Evolutionary conservation across 2,888 invertebrate species (phyloP).

Genomic region (Leptarthrus brevirostris): DNA sequence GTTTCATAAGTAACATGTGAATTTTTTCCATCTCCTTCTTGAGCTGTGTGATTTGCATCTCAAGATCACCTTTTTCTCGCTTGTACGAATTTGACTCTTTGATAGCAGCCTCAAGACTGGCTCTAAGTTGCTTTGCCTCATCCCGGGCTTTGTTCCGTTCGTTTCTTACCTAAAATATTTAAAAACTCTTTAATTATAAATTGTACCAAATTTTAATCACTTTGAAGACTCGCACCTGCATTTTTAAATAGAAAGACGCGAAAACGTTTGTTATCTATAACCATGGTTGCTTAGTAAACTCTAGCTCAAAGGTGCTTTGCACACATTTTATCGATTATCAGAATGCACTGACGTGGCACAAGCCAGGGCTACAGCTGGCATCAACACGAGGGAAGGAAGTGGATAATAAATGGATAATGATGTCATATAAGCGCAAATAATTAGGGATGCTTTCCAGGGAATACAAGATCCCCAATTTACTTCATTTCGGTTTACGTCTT

Average conservation of each 20-base stretch:
- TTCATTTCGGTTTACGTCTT: no score
- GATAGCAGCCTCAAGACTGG: conserved; percentile 80
- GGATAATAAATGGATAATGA: no score
- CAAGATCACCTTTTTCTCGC: conserved; percentile 82
- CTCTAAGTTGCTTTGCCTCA: conserved; percentile 84
- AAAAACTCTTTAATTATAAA: neutral
- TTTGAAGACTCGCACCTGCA: neutral
- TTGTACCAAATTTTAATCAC: neutral
- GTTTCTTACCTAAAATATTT: conserved; percentile 74
- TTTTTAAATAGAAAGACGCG: neutral
- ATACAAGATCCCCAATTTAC: no score
- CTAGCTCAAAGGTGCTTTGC: conserved; percentile 4
- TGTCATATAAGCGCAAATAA: no score
- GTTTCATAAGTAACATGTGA: conserved; percentile 74
- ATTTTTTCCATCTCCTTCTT: conserved; percentile 86
- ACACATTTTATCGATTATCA: conserved; percentile 31
- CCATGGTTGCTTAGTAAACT: conserved; percentile 29
- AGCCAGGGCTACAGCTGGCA: no score
- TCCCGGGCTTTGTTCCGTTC: conserved; percentile 94
- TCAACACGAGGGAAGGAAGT: no score
- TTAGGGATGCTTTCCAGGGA: no score
- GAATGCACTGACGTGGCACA: no score
- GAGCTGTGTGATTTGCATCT: conserved; percentile 79
- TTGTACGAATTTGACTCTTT: conserved; percentile 81
- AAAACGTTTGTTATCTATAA: neutral